Conservation (phyloP, 2,888 invertebrate genomes). For the Mythimna pallens region DNA sequence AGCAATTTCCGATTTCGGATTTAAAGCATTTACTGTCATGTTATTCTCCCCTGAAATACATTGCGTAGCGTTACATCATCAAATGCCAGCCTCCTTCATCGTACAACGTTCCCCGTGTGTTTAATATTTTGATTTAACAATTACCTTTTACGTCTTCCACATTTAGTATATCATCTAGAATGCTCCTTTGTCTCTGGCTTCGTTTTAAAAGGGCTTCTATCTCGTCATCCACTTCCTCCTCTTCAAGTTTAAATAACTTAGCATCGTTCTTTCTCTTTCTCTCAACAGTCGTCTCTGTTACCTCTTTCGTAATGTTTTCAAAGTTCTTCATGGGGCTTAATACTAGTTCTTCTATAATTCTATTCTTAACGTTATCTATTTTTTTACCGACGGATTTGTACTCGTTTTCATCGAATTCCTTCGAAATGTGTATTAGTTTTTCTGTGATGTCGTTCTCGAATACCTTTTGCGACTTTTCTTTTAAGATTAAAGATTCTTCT, state of each 20-base stretch:
- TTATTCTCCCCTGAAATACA: conserved; percentile 77
- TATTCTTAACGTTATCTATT: conserved; percentile 83
- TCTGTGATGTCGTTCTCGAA: conserved; percentile 88
- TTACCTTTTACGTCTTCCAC: conserved; percentile 91
- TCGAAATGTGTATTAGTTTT: conserved; percentile 85
- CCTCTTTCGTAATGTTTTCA: conserved; percentile 84
- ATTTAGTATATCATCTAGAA: conserved; percentile 92
- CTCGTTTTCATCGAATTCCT: conserved; percentile 84
- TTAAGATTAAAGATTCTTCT: conserved; percentile 83
- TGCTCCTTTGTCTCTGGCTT: conserved; percentile 93
- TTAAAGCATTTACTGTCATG: conserved; percentile 76
- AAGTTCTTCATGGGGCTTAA: conserved; percentile 78
- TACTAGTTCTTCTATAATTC: conserved; percentile 86
- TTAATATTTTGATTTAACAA: conserved; percentile 80
- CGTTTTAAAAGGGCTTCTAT: conserved; percentile 92
- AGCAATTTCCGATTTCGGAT: conserved; percentile 72
- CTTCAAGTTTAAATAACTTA: conserved; percentile 83
- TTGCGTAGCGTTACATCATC: conserved; percentile 84
- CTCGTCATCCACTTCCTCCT: conserved; percentile 91
- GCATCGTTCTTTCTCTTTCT: conserved; percentile 77
- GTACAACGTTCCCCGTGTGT: conserved; percentile 74
- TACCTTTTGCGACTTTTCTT: conserved; percentile 84
- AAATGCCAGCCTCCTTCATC: conserved; percentile 79
- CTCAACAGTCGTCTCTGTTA: conserved; percentile 82
- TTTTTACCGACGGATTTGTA: conserved; percentile 77